Evolutionary conservation across 2,113 vertebrate species (phyloP).

Genomic region (Columba livia): DNA sequence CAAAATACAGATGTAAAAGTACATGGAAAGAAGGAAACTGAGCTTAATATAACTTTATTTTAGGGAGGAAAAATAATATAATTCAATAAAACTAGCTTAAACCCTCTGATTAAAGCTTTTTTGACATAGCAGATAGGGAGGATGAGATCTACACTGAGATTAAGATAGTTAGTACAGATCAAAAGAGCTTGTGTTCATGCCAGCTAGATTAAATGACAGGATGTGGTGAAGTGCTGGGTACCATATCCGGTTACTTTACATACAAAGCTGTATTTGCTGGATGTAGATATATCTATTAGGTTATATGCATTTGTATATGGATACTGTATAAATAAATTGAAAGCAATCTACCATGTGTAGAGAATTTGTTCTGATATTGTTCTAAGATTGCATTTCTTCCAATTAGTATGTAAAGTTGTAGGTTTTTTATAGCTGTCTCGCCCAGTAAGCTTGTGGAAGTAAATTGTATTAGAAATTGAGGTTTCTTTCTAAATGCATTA

Average conservation of each 20-base stretch:
- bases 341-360: slow-evolving; percentile 8
- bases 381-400: slow-evolving; percentile 52
- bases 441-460: not conserved
- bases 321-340: slow-evolving; percentile 50
- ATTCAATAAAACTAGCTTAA: slow-evolving; percentile 64
- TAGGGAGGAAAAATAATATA: slow-evolving; percentile 48
- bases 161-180: slow-evolving; percentile 61
- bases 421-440: slow-evolving; percentile 47
- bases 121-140: slow-evolving; percentile 56
- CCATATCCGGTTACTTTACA: slow-evolving; percentile 59
- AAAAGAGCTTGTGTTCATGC: slow-evolving; percentile 61
- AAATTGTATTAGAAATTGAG: slow-evolving; percentile 50
- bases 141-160: slow-evolving; percentile 72
- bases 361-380: slow-evolving; percentile 44
- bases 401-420: slow-evolving; percentile 29
- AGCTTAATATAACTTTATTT: slow-evolving; percentile 46
- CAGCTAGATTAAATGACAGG: slow-evolving; percentile 70
- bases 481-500: slow-evolving; percentile 32
- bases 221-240: slow-evolving; percentile 50
- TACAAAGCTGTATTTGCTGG: slow-evolving; percentile 25
- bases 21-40: slow-evolving; percentile 21
- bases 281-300: not conserved
- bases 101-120: slow-evolving; percentile 74
- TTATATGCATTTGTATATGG: not conserved
- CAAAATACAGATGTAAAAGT: slow-evolving; percentile 51